Conservation (phyloP, 2,888 invertebrate species). For the Netelia fuscicornis region DNA sequence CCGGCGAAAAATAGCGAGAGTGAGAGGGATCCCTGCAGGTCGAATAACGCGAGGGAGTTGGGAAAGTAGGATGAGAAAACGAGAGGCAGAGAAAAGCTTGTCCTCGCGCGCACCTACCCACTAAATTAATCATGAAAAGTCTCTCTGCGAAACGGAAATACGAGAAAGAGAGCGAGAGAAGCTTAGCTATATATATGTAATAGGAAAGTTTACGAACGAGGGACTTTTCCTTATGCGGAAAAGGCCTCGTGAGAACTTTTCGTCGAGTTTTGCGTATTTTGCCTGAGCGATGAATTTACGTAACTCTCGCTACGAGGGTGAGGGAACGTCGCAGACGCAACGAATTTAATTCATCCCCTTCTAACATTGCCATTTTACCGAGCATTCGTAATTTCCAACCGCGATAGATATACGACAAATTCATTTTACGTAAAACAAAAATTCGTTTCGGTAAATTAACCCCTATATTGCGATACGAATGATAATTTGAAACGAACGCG, state of each 20-base stretch:
- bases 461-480: conserved; percentile 37
- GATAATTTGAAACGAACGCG: conserved; percentile 24
- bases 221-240: conserved; percentile 47
- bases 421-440: conserved; percentile 17
- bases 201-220: conserved; percentile 43
- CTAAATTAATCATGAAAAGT: conserved; percentile 63
- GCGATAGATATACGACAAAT: not conserved
- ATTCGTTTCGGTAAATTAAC: conserved; percentile 30
- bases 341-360: conserved; percentile 47
- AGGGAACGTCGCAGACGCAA: conserved; percentile 48
- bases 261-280: conserved; percentile 58
- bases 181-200: conserved; percentile 31
- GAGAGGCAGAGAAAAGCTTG: conserved; percentile 47
- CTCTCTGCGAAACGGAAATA: conserved; percentile 48
- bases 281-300: conserved; percentile 51
- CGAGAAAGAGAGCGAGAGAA: conserved; percentile 10
- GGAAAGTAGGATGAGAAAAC: conserved; percentile 38
- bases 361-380: conserved; percentile 33
- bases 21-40: not conserved
- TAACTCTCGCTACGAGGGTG: conserved; percentile 23
- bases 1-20: not conserved
- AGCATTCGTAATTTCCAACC: conserved; percentile 42
- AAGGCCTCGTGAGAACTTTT: conserved; percentile 51
- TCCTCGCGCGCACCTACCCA: conserved; percentile 24
- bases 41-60: conserved; percentile 18